Evolutionary conservation across 2,888 invertebrate species (phyloP), one percentile per base, ranked within the genome.

Genomic region (Drosophila tripunctata): DNA sequence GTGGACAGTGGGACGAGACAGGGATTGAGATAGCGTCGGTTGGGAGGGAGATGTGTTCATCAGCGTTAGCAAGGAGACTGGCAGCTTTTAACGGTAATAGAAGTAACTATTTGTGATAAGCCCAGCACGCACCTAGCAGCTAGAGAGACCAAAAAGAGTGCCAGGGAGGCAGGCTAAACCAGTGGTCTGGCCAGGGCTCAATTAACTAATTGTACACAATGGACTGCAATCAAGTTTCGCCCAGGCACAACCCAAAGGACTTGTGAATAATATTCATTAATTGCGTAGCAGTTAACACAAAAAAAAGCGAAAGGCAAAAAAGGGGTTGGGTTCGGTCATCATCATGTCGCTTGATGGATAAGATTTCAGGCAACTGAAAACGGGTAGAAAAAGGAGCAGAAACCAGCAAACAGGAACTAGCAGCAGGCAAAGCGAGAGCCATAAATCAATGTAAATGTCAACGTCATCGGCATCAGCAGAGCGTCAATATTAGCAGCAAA

Each of bases 381-480:
- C 38, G 48, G 40, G 51, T 40, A 44, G 50, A 24, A 15, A 19
- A 14, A 55, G 63, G 54, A 48, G 35, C 12, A 31, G 44, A 27
- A n/a, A 22, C 36, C 12, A n/a, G 14, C 12, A 8, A 8, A 10
- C 24, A n/a, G 15, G 24, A 10, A 15, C 10, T n/a, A 17, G 19
- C 3, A 33, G 10, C 50, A 44, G 44, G 21, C 63, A 62, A 74
- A 41, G 51, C 58, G 60, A 61, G 55, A 15, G 75, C 74, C 76
- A 80, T 85, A 85, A 85, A 87, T 85, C 84, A 85, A 86, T 75
- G 88, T 80, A 85, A 85, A 78, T 85, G 88, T 86, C 88, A 80
- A 70, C 88, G 86, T 85, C 88, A 85, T 75, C 81, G 73, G 78
- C 82, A 75, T 79, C 79, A 76, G 70, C 76, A 76, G 70, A 78